Percentiles rank a stretch among this genome's conserved stretches.
Evolutionary conservation across 2,113 vertebrate species (phyloP).

Genomic region (Loxodonta africana): DNA sequence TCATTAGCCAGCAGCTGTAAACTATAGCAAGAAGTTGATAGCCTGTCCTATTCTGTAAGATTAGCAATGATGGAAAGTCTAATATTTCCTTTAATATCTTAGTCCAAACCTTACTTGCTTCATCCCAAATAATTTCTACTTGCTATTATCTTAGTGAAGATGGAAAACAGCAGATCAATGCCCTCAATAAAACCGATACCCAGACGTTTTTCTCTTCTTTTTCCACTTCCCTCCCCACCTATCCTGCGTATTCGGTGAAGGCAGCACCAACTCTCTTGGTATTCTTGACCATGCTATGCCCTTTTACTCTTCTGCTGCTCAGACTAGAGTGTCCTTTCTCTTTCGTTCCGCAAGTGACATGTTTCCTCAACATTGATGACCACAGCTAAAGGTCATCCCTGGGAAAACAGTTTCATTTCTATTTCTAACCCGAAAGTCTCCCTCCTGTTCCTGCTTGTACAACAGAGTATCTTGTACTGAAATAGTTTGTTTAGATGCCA

Average conservation of each 20-base stretch:
- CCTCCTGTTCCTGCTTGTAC: not conserved
- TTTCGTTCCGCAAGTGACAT: not conserved
- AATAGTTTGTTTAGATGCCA: not conserved
- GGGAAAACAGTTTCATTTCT: slow-evolving; percentile 30
- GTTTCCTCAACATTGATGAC: slow-evolving; percentile 55
- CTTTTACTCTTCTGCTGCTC: not conserved
- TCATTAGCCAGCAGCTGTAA: not conserved
- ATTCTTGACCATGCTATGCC: not conserved
- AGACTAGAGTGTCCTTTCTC: slow-evolving; percentile 1
- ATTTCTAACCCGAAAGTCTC: not conserved
- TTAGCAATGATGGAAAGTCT: not conserved
- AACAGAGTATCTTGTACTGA: not conserved
- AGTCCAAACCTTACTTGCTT: not conserved
- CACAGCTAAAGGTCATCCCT: slow-evolving; percentile 54
- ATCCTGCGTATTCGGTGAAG: not conserved
- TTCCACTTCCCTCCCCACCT: not conserved
- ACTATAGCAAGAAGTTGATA: not conserved
- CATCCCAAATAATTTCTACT: not conserved
- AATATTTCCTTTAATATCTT: slow-evolving; percentile 10
- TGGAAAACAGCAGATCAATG: not conserved
- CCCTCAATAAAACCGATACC: not conserved
- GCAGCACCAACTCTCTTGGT: not conserved
- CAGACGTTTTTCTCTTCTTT: not conserved
- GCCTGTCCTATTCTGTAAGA: not conserved
- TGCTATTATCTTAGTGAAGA: not conserved